Base-by-base conservation (phyloP, 2,113 vertebrate genomes). In the Pica pica region DNA sequence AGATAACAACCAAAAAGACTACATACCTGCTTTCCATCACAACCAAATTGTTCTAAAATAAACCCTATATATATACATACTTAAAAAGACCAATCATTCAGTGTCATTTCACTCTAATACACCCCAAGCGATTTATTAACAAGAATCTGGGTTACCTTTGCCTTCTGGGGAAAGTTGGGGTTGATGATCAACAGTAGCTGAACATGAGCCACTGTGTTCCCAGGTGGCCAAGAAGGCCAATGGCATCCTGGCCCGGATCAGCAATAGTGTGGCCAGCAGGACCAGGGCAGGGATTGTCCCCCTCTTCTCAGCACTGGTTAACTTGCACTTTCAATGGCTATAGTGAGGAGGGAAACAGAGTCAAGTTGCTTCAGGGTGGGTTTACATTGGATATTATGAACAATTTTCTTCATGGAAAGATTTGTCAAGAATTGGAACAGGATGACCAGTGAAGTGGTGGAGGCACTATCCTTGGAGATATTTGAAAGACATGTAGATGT, bases 241-340 rank as follows among this genome's bases (percentile, higher is more conserved):
- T 0, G 8, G 31, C 21, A 67, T 49, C 30, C 59, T 75, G 67
- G 17, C 7, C 2, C 49, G n/a, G 4, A 26, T 57, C 30, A 92
- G 22, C 10, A 61, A 11, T 4, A 1, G 15, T 16, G 26, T 27
- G 42, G 7, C 5, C 42, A 89, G 57, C 11, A 56, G 57, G 14
- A 16, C 1, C 1, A 37, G 9, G 23, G 27, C 13, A 44, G 21
- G 5, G 39, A 35, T 23, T 2, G 1, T 76, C 0, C 20, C 10
- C 4, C 12, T 56, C 6, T 27, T 2, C 7, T 57, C 0, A 0
- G 20, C 39, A 26, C 16, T 46, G 6, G 4, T 46, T 7, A 50
- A 9, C 10, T 8, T 4, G 1, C 6, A 23, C 5, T 37, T 86
- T 2, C 1, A 67, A 10, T 15, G 6, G 16, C 1, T 46, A 9